phyloP scores from a whole-genome alignment of 2,888 invertebrate genomes.

The Agapostemon virescens region DNA sequence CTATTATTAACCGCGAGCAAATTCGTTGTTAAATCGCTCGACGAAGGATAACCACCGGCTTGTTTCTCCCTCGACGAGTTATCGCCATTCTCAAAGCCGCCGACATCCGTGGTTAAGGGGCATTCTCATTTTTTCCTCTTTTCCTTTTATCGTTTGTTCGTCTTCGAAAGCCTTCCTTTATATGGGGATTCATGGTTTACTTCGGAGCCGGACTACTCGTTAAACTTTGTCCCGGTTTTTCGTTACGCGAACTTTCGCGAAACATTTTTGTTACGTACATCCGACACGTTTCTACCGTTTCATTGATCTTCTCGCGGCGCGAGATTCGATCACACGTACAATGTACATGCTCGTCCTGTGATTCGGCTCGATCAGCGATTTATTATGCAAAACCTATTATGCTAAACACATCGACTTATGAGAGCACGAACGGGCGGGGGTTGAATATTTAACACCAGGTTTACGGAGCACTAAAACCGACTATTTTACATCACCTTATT shows the following conservation, averaged over 20 bases:
- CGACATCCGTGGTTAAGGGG: constrained; percentile 61
- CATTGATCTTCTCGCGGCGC: background rate
- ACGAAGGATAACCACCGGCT: constrained; percentile 61
- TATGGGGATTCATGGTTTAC: constrained; percentile 21
- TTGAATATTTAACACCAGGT: too few relatives aligned
- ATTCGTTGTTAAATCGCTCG: constrained; percentile 63
- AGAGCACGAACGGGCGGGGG: too few relatives aligned
- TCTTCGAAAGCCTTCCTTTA: background rate
- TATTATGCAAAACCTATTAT: background rate
- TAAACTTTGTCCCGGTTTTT: constrained; percentile 10
- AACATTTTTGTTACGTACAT: background rate
- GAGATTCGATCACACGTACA: background rate
- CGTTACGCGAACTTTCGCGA: background rate
- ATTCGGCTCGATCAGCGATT: background rate
- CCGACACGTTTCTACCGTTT: constrained; percentile 1
- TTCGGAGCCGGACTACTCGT: background rate
- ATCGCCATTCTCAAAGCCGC: constrained; percentile 61
- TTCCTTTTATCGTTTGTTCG: constrained; percentile 33
- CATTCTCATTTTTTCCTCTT: constrained; percentile 47
- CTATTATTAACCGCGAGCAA: constrained; percentile 71
- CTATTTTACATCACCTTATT: too few relatives aligned
- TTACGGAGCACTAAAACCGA: too few relatives aligned
- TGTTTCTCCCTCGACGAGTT: constrained; percentile 59
- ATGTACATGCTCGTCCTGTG: background rate
- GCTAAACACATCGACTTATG: background rate